Evolutionary conservation across 2,113 vertebrate genomes (phyloP), one percentile per base, ranked within the genome.

Genomic region (Aldabrachelys gigantea): DNA sequence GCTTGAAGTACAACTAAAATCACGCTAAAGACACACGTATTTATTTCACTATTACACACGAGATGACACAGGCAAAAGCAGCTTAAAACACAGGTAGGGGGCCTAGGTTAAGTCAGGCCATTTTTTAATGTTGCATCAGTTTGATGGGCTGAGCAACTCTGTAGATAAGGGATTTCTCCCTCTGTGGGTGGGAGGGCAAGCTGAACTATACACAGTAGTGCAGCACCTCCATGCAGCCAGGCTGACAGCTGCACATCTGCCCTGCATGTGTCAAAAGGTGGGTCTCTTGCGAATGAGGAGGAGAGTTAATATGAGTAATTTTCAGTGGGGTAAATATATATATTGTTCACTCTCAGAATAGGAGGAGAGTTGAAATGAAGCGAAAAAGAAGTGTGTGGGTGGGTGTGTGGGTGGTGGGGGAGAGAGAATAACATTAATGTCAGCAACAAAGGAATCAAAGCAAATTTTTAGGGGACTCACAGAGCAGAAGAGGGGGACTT

Each of bases 241-340:
- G 0, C 8, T 19, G 10, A 10, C 4, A 44, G 22, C 0, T 0
- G 65, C 69, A 3, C 10, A 9, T 29, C 21, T 25, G 31, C 5
- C 47, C 49, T 76, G 72, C 4, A 1, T 0, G 10, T 38, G 44
- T 76, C 35, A 69, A 35, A 69, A n/a, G 35, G 35, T 8, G 17
- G 35, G 5, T 69, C 62, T 8, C 62, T 69, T n/a, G 72, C 14
- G 65, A 80, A 80, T 5, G 21, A 84, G 3, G 76, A 6, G 21
- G 31, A 25, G 5, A 81, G 17, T 10, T 7, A 0, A 0, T 21
- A 5, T 0, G 0, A 80, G 16, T 0, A 13, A 25, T 57, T 5
- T 27, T 16, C 41, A n/a, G 13, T 3, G 10, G 8, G 16, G 5
- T n/a, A 57, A 27, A 14, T 62, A 31, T 62, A 31, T 62, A 62